Percentiles rank a stretch among this genome's conserved stretches.
Evolutionary conservation across 1,140 invertebrate species (phyloP).

Genomic region (Notospermus geniculatus): DNA sequence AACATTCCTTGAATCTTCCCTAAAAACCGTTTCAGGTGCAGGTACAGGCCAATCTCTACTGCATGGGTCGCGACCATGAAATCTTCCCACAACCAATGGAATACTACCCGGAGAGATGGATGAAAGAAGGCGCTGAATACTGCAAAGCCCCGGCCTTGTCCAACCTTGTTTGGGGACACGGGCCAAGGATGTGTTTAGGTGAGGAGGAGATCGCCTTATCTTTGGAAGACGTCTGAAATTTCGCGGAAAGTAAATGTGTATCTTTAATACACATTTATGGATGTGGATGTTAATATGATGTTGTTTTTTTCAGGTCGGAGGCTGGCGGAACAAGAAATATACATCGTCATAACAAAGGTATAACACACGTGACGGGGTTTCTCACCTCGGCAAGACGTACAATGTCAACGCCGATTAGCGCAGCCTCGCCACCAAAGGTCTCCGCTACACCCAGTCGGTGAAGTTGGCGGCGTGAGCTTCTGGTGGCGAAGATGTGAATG

Average conservation of each 20-base stretch:
- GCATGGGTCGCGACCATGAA: conserved; percentile 50
- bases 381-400: too few species aligned
- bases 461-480: too few species aligned
- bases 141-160: conserved; percentile 75
- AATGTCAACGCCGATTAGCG: too few species aligned
- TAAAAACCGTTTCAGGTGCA: conserved; percentile 67
- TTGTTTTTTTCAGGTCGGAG: conserved; percentile 46
- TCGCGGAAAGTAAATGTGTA: too few species aligned
- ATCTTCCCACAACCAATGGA: conserved; percentile 68
- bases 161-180: conserved; percentile 79
- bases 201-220: conserved; percentile 11
- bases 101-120: conserved; percentile 69
- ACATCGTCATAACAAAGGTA: conserved; percentile 58
- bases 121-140: conserved; percentile 61
- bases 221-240: neutral
- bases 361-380: too few species aligned
- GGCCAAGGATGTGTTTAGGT: conserved; percentile 64
- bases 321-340: conserved; percentile 57
- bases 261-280: too few species aligned
- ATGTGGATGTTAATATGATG: too few species aligned
- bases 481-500: neutral
- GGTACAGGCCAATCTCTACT: conserved; percentile 63
- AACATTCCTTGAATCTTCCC: neutral
- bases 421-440: too few species aligned
- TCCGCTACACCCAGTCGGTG: too few species aligned